A percentile compares a stretch with the other conserved stretches of the same genome.
phyloP scores from a whole-genome alignment of 2,888 invertebrate species.

The Dasypogon diadema region DNA sequence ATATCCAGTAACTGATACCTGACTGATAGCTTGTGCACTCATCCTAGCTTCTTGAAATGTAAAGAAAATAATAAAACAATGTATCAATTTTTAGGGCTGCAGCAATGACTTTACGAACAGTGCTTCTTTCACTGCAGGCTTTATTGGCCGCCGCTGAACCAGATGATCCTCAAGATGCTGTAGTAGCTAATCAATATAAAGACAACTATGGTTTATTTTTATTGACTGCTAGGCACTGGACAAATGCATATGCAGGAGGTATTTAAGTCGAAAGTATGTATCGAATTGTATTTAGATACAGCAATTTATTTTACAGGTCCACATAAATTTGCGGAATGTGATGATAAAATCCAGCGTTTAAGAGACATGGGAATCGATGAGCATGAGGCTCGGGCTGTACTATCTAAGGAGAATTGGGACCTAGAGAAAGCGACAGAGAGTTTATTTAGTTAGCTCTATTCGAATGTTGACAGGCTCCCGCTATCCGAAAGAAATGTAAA shows the following conservation, averaged over 20 bases:
- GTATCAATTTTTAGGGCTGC: slow-evolving; percentile 81
- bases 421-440: slow-evolving; percentile 92
- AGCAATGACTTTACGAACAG: slow-evolving; percentile 96
- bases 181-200: slow-evolving; percentile 97
- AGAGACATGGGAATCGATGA: slow-evolving; percentile 96
- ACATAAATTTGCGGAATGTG: slow-evolving; percentile 81
- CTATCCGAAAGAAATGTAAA: slow-evolving; percentile 46
- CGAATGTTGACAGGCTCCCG: slow-evolving; percentile 14
- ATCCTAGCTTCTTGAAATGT: too few species aligned
- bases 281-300: too few species aligned
- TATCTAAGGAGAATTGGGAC: slow-evolving; percentile 94
- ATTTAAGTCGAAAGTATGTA: slow-evolving; percentile 61
- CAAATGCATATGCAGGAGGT: slow-evolving; percentile 92
- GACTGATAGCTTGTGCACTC: too few species aligned
- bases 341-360: slow-evolving; percentile 88
- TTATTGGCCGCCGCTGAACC: slow-evolving; percentile 92
- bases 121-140: slow-evolving; percentile 95
- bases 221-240: slow-evolving; percentile 96
- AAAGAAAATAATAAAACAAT: too few species aligned
- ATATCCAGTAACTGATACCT: too few species aligned
- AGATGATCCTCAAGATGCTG: slow-evolving; percentile 95
- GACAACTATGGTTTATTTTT: slow-evolving; percentile 88
- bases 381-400: slow-evolving; percentile 87
- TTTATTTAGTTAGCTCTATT: slow-evolving; percentile 79
- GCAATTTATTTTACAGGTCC: slow-evolving; percentile 75